Conservation (phyloP, 2,888 invertebrate species). For the Epinotia nisella region DNA sequence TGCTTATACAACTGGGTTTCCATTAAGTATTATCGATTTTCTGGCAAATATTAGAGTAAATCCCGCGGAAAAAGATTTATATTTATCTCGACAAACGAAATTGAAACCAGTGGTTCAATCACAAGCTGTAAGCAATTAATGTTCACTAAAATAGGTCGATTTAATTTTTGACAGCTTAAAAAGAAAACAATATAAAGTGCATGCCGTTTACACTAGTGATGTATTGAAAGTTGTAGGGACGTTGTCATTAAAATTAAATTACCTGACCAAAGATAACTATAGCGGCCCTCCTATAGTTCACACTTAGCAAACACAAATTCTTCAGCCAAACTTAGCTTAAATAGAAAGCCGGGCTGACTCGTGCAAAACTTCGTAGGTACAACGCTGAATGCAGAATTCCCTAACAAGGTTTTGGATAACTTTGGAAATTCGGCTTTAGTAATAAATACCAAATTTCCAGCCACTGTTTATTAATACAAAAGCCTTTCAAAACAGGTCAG, state of each 20-base stretch:
- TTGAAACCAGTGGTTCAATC: too few species aligned
- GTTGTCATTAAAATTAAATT: background rate
- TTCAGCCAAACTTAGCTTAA: conserved; percentile 23
- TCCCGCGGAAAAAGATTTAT: too few species aligned
- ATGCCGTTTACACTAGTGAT: background rate
- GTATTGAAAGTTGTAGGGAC: background rate
- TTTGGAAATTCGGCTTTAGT: conserved; percentile 26
- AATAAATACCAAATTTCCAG: background rate
- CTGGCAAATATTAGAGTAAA: too few species aligned
- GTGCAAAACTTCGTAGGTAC: conserved; percentile 23
- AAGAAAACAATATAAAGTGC: background rate
- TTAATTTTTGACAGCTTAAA: too few species aligned
- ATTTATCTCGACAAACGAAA: too few species aligned
- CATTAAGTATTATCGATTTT: too few species aligned
- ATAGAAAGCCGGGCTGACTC: conserved; percentile 29
- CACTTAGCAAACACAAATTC: conserved; percentile 42
- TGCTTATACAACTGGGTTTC: too few species aligned
- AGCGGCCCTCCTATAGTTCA: conserved; percentile 27
- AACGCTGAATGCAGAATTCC: conserved; percentile 27
- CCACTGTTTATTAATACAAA: background rate
- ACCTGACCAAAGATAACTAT: conserved; percentile 2
- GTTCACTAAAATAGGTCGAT: too few species aligned
- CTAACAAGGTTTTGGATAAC: conserved; percentile 33
- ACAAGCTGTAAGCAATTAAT: too few species aligned
- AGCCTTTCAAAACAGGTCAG: background rate